These are phyloP conservation scores for Cheilosia urbana DNA, from an alignment of 2,888 invertebrate species.

Conservation along the genomic window DNA sequence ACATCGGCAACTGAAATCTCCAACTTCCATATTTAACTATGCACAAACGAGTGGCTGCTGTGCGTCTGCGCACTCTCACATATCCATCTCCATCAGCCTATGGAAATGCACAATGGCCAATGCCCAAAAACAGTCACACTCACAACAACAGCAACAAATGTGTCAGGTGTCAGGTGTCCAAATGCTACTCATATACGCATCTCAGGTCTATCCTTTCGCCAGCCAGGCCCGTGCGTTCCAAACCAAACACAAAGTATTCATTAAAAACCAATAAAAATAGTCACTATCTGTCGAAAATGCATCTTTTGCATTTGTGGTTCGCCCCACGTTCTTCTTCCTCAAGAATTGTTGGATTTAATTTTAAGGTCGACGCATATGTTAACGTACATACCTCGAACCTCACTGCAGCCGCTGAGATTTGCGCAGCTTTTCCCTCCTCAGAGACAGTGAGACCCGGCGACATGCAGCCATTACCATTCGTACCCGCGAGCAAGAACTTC, in stretches of 20 bases:
- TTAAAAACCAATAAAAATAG: slow-evolving; percentile 73
- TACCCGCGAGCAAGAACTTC: slow-evolving; percentile 68
- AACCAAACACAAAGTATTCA: slow-evolving; percentile 58
- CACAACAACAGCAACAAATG: slow-evolving; percentile 20
- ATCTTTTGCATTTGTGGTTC: slow-evolving; percentile 60
- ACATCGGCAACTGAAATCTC: slow-evolving; percentile 34
- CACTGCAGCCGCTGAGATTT: slow-evolving; percentile 11
- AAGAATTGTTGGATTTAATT: slow-evolving; percentile 66
- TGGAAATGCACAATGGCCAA: slow-evolving; percentile 48
- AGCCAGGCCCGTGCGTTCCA: slow-evolving; percentile 18
- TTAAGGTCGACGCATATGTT: slow-evolving; percentile 75
- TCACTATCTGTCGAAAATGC: slow-evolving; percentile 63
- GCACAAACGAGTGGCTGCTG: not conserved
- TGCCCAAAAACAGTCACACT: slow-evolving; percentile 59
- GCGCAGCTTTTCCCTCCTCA: slow-evolving; percentile 15
- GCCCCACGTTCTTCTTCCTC: not conserved
- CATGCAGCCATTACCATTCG: slow-evolving; percentile 46
- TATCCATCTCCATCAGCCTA: slow-evolving; percentile 60
- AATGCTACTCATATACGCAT: slow-evolving; percentile 30
- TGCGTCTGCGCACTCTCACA: slow-evolving; percentile 42
- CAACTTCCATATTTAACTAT: slow-evolving; percentile 37
- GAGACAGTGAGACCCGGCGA: not conserved
- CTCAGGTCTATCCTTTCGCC: slow-evolving; percentile 42
- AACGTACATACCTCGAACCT: slow-evolving; percentile 49
- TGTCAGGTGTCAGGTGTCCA: slow-evolving; percentile 74